phyloP scores from a whole-genome alignment of 1,140 invertebrate species.

The Asbolus verrucosus region DNA sequence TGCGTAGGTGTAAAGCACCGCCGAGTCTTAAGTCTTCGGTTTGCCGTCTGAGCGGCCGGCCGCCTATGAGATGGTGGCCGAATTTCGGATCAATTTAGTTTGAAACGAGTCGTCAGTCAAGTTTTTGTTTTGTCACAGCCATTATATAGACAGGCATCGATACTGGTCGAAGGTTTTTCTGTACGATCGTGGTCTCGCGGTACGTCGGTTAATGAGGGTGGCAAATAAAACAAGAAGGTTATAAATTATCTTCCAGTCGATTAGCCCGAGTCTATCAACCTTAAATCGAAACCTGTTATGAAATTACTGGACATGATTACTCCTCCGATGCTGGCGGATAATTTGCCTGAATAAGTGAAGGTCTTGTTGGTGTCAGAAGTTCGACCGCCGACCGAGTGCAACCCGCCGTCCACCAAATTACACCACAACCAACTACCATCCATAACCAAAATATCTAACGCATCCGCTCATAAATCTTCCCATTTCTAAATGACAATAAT shows the following conservation, averaged over 20 bases:
- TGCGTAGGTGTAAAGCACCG: constrained; percentile 42
- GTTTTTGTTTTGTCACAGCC: constrained; percentile 56
- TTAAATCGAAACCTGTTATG: constrained; percentile 64
- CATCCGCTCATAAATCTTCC: too few relatives aligned
- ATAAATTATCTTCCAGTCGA: constrained; percentile 62
- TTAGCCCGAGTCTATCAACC: constrained; percentile 62
- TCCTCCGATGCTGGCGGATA: constrained; percentile 56
- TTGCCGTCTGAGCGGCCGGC: constrained; percentile 12
- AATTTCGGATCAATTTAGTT: constrained; percentile 52
- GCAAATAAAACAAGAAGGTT: constrained; percentile 63
- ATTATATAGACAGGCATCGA: constrained; percentile 55
- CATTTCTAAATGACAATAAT: too few relatives aligned
- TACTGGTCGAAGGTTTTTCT: constrained; percentile 55
- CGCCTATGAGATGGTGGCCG: constrained; percentile 21
- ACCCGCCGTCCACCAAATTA: constrained; percentile 26
- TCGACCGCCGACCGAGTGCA: constrained; percentile 30
- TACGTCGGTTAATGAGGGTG: constrained; percentile 61
- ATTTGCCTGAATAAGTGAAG: constrained; percentile 57
- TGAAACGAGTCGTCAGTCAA: constrained; percentile 51
- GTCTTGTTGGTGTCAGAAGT: constrained; percentile 44
- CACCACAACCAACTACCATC: constrained; percentile 11
- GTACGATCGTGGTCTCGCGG: constrained; percentile 43
- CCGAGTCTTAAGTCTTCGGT: constrained; percentile 25
- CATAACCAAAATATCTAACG: too few relatives aligned
- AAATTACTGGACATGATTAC: constrained; percentile 63